A percentile compares a stretch with the other conserved stretches of the same genome.
These are phyloP conservation scores for Palythoa grandis DNA, from an alignment of 92 coral and sea anemone species.

Conservation along the genomic window DNA sequence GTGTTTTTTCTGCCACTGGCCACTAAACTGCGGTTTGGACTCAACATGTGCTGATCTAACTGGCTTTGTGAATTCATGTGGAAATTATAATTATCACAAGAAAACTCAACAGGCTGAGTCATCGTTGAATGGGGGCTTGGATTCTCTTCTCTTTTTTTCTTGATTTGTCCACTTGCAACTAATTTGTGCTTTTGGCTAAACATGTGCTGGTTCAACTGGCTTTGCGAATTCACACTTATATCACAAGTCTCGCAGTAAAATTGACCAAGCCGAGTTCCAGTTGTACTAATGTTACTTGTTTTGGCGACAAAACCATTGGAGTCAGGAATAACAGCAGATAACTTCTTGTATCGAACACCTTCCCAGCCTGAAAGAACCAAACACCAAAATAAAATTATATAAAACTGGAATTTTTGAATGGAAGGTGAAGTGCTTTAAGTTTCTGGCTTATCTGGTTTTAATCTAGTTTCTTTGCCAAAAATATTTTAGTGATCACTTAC, in stretches of 20 bases:
- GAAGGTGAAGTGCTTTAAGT: too few relatives aligned
- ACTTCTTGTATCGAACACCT: constrained; percentile 70
- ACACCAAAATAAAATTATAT: neutral
- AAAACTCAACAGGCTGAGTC: neutral
- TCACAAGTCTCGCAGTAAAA: constrained; percentile 78
- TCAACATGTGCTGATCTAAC: constrained; percentile 72
- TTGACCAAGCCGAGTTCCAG: constrained; percentile 61
- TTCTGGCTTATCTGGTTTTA: too few relatives aligned
- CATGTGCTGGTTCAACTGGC: constrained; percentile 79
- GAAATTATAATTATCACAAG: constrained; percentile 53
- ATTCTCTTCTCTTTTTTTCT: neutral
- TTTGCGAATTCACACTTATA: constrained; percentile 79
- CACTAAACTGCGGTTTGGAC: constrained; percentile 70
- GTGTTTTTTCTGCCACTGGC: neutral
- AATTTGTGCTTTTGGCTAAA: constrained; percentile 73
- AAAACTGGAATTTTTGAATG: too few relatives aligned
- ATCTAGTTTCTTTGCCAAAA: too few relatives aligned
- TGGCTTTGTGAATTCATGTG: constrained; percentile 80
- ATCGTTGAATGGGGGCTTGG: neutral
- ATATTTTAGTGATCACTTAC: too few relatives aligned
- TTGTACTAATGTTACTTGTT: constrained; percentile 49
- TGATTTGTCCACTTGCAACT: constrained; percentile 1
- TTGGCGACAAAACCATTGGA: constrained; percentile 23
- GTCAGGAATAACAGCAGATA: constrained; percentile 60
- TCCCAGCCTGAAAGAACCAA: constrained; percentile 59